phyloP scores from a whole-genome alignment of 2,113 vertebrate species.

The Crypturellus undulatus region DNA sequence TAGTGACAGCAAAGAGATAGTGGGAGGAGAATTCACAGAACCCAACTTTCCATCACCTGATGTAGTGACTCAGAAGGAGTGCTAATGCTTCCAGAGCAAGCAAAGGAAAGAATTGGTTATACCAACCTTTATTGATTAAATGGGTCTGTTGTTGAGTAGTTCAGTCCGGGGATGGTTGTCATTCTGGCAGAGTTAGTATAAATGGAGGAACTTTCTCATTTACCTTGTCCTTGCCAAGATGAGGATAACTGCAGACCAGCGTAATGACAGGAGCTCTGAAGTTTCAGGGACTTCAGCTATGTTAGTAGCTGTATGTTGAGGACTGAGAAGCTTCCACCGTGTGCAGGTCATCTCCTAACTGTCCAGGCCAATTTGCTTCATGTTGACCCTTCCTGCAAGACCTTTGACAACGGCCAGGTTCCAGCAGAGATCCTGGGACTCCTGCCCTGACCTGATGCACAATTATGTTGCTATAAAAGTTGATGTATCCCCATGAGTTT shows the following conservation, averaged over 20 bases:
- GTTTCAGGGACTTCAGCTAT: neutral
- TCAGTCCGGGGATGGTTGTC: neutral
- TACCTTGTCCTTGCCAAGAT: neutral
- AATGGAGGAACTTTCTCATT: neutral
- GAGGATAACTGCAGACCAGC: neutral
- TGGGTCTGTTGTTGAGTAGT: neutral
- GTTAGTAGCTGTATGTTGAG: neutral
- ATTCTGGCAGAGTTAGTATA: neutral
- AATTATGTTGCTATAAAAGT: neutral
- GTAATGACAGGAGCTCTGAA: fast-evolving
- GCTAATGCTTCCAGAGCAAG: neutral
- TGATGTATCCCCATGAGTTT: neutral
- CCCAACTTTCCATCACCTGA: neutral
- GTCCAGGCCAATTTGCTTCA: neutral
- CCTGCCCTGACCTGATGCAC: neutral
- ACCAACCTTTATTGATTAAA: neutral
- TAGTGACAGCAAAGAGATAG: neutral
- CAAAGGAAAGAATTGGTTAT: neutral
- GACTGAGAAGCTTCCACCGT: neutral
- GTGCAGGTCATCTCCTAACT: neutral
- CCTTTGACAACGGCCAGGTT: neutral
- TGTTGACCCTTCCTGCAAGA: neutral
- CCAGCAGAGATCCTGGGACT: neutral
- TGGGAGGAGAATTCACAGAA: neutral
- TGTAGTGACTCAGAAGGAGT: neutral